Percentiles rank a stretch among this genome's conserved stretches.
These are phyloP conservation scores for Butastur rufipennis DNA, from an alignment of 2,113 vertebrate genomes.

Conservation along the genomic window DNA sequence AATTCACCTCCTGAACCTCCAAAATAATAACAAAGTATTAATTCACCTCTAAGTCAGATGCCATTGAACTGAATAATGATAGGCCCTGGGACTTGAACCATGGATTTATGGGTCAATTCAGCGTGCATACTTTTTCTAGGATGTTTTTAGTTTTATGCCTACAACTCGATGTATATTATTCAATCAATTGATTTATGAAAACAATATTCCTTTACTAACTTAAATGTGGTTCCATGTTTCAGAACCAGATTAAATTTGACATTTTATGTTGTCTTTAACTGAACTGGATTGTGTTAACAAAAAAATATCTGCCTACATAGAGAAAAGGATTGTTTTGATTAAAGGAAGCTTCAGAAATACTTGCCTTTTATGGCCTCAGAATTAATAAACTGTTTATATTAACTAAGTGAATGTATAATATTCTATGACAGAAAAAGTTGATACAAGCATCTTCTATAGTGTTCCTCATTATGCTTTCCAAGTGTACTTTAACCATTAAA, in stretches of 20 bases:
- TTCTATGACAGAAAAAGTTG: neutral
- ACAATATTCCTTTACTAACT: neutral
- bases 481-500: neutral
- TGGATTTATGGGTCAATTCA: neutral
- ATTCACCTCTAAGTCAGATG: neutral
- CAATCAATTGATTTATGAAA: neutral
- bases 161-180: neutral
- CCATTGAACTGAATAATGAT: neutral
- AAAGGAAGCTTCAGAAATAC: neutral
- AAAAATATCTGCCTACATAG: neutral
- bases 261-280: neutral
- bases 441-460: neutral
- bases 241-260: neutral
- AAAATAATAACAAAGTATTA: neutral
- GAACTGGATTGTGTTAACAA: neutral
- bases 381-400: neutral
- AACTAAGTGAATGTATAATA: neutral
- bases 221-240: neutral
- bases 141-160: neutral
- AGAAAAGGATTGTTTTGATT: neutral
- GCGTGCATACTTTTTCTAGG: neutral
- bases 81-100: neutral
- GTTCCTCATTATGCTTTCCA: neutral
- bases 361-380: neutral
- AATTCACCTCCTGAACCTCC: neutral